A percentile compares a stretch with the other conserved stretches of the same genome.
Conservation (phyloP, 2,888 invertebrate species). For the Miltochrista miniata region DNA sequence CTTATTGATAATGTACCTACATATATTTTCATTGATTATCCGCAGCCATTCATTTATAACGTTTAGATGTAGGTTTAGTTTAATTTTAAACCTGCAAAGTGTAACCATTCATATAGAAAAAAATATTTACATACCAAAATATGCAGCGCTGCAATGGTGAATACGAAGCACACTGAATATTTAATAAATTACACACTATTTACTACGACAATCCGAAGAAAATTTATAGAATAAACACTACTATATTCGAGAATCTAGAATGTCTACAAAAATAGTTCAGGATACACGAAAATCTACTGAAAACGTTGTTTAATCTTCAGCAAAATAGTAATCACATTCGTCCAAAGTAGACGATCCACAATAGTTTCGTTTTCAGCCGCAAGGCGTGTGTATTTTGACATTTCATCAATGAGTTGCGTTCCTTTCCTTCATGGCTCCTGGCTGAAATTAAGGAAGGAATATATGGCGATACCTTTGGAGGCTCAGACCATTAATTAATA, state of each 20-base stretch:
- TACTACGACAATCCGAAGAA: slow-evolving; percentile 7
- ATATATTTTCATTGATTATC: slow-evolving; percentile 9
- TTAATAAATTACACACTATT: slow-evolving; percentile 20
- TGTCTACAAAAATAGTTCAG: slow-evolving; percentile 13
- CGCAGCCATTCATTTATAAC: background rate
- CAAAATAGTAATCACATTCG: slow-evolving; percentile 21
- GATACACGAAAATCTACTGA: slow-evolving; percentile 23
- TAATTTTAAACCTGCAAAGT: slow-evolving; percentile 2
- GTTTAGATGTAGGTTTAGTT: background rate
- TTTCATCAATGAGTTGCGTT: slow-evolving; percentile 3
- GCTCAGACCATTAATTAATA: too few species aligned
- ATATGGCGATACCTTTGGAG: too few species aligned
- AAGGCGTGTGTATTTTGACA: slow-evolving; percentile 26
- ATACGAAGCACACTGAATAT: slow-evolving; percentile 20
- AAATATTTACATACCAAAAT: slow-evolving; percentile 42
- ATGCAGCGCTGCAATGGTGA: slow-evolving; percentile 23
- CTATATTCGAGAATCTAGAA: slow-evolving; percentile 3
- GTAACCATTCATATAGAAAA: slow-evolving; percentile 32
- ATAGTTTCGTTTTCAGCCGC: background rate
- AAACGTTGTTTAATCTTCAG: slow-evolving; percentile 30
- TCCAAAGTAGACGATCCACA: slow-evolving; percentile 10
- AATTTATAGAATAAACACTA: slow-evolving; percentile 9
- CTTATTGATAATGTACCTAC: slow-evolving; percentile 30
- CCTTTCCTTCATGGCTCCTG: too few species aligned
- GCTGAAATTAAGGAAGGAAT: too few species aligned